These are phyloP conservation scores for Bhutanitis thaidina DNA, from an alignment of 2,888 invertebrate species.

Conservation along the genomic window DNA sequence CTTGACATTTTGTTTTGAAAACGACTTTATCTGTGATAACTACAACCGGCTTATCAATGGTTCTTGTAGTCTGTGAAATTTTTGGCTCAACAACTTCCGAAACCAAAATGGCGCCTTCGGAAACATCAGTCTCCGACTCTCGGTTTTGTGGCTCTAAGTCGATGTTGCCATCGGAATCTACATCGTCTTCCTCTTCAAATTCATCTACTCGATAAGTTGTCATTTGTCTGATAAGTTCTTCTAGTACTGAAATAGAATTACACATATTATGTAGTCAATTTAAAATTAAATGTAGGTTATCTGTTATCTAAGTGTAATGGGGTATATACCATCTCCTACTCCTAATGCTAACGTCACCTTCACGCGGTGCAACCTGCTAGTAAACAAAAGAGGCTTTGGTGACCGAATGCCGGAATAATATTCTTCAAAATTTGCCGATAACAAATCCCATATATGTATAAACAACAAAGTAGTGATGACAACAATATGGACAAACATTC, in stretches of 20 bases:
- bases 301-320: too few relatives aligned
- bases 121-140: constrained; percentile 29
- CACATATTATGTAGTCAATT: background rate
- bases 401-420: too few relatives aligned
- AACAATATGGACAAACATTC: too few relatives aligned
- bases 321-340: too few relatives aligned
- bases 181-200: constrained; percentile 70
- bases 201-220: constrained; percentile 75
- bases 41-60: constrained; percentile 42
- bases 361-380: too few relatives aligned
- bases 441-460: too few relatives aligned
- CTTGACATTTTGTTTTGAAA: constrained; percentile 78
- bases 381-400: too few relatives aligned
- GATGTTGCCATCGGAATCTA: constrained; percentile 38
- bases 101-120: constrained; percentile 37
- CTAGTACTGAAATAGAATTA: constrained; percentile 72
- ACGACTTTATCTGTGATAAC: constrained; percentile 45
- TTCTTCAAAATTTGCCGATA: too few relatives aligned
- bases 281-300: background rate
- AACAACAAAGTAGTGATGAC: too few relatives aligned
- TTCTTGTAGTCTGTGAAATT: constrained; percentile 53
- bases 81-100: constrained; percentile 56
- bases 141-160: constrained; percentile 36
- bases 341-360: too few relatives aligned
- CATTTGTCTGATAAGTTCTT: constrained; percentile 85